Evolutionary conservation across 1,140 invertebrate species (phyloP), one percentile per base, ranked within the genome.

Genomic region (Bombus breviceps): DNA sequence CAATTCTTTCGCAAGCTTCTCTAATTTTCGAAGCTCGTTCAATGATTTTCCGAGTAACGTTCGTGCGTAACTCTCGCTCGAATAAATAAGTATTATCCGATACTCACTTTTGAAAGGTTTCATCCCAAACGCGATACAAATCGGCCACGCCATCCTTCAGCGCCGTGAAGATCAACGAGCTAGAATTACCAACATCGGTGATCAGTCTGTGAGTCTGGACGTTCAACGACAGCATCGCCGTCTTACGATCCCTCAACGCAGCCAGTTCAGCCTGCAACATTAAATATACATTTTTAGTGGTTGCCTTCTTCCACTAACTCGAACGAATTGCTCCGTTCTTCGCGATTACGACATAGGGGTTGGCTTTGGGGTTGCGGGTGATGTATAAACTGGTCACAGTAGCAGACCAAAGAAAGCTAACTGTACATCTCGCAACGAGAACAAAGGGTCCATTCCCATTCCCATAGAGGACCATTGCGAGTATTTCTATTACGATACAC

Each of bases 61-160:
- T 18, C 47, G 47, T 6, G 47, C 47, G 47, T 47, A 12, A 59
- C 25, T 10, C 9, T 59, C 10, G 57, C 22, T 59, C 57, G 22
- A 59, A 59, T 28, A 12, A 8, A 8, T 22, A 22, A 53, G 6
- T 8, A 22, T 53, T 53, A 53, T 53, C 6, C 47, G 12, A 10
- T 64, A 95, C 96, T 96, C 92, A 98, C 97, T 97, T 96, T 94
- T 97, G 96, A 94, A 97, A 96, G 0, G 96, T 96, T 85, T 97
- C 97, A 85, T 98, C 97, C 97, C 97, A 98, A 39, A 97, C 96
- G 43, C 96, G 95, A 86, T 98, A 97, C 87, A 98, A 95, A 73
- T 97, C 96, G 74, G 97, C 96, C 66, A 98, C 96, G 66, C 97
- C 97, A 66, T 97, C 96, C 88, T 97, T 97, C 68, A 98, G 95